Conservation (phyloP, 2,113 vertebrate genomes). For the Onychorhynchus coronatus region DNA sequence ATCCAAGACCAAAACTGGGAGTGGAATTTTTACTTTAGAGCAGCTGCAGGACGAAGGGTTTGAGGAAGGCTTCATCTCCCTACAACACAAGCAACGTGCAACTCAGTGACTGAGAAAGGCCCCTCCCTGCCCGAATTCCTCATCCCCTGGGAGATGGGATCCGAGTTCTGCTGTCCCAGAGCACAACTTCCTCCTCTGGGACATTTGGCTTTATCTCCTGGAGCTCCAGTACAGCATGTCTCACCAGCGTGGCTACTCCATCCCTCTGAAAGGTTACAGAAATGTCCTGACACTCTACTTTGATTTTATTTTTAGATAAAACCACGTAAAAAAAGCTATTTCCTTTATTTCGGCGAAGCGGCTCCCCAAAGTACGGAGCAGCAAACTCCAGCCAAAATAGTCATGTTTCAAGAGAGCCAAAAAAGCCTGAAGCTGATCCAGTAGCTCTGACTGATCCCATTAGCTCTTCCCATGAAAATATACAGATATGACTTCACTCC, state of each 20-base stretch:
- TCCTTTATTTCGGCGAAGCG: constrained; percentile 2
- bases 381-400: not conserved
- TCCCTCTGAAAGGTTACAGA: not conserved
- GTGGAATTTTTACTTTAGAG: not conserved
- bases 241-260: not conserved
- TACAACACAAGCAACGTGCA: not conserved
- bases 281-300: not conserved
- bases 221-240: not conserved
- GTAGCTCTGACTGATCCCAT: constrained; percentile 64
- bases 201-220: not conserved
- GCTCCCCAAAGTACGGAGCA: not conserved
- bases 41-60: not conserved
- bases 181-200: not conserved
- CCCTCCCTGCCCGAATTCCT: not conserved
- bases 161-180: not conserved
- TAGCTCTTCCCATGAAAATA: constrained; percentile 61
- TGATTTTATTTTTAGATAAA: constrained; percentile 22
- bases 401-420: constrained; percentile 28
- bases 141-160: not conserved
- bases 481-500: constrained; percentile 75
- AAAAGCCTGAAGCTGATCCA: constrained; percentile 10
- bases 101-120: not conserved
- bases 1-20: not conserved
- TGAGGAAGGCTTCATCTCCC: not conserved
- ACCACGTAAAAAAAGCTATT: not conserved